These are phyloP conservation scores for Mus musculus DNA, from an alignment of 2,113 vertebrate genomes.

Conservation along the genomic window DNA sequence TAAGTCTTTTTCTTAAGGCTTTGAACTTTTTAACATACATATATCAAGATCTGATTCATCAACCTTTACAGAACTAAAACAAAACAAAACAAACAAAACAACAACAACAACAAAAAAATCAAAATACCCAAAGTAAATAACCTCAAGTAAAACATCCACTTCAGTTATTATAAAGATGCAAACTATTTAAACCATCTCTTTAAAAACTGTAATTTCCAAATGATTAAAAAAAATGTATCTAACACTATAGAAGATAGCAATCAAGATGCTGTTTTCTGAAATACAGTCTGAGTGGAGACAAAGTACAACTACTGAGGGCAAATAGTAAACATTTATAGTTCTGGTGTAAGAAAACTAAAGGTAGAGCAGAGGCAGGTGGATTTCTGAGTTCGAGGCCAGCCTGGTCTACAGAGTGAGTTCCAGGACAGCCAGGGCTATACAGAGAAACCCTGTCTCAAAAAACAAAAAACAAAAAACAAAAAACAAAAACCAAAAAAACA, in stretches of 20 bases:
- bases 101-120: neutral
- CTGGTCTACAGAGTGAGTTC: too few relatives aligned
- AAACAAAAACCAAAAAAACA: too few relatives aligned
- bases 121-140: neutral
- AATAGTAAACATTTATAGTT: neutral
- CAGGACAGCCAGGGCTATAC: too few relatives aligned
- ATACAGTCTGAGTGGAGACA: neutral
- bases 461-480: too few relatives aligned
- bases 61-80: neutral
- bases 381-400: too few relatives aligned
- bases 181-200: neutral
- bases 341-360: conserved; percentile 17
- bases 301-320: neutral
- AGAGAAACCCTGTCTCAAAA: too few relatives aligned
- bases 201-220: neutral
- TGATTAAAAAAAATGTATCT: neutral
- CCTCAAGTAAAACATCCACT: neutral
- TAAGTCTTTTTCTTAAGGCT: too few relatives aligned
- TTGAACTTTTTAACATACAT: too few relatives aligned
- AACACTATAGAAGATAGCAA: neutral
- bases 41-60: neutral
- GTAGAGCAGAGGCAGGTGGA: neutral
- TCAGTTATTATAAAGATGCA: neutral
- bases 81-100: neutral
- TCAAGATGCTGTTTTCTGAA: neutral